Evolutionary conservation across 2,113 vertebrate genomes (phyloP), one percentile per base, ranked within the genome.

Genomic region (Eptatretus burgeri): DNA sequence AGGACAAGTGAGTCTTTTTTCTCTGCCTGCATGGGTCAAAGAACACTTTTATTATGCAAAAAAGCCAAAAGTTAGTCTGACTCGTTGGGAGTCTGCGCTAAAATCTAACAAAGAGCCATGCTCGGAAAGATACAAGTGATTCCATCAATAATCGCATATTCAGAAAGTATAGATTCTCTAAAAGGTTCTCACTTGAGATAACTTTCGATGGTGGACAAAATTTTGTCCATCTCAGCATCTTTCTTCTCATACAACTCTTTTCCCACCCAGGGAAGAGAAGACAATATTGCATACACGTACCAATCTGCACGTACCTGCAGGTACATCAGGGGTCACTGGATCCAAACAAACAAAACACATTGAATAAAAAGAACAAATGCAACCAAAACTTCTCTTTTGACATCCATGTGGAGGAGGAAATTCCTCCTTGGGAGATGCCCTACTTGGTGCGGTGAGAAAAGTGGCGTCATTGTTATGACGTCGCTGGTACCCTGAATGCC

Each of bases 231-330:
- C 67, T 98, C 91, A 14, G 88, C 86, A 27, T 98, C 89, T 72
- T 98, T 98, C 73, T 98, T 98, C 72, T 96, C 91, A 16, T 96
- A 91, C 1, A 98, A 74, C 66, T 94, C 86, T 71, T 96, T 96
- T 7, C 91, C 89, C 64, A 98, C 89, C 89, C 91, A 98, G 63
- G 89, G 89, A 68, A 98, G 75, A 65, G 82, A 91, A 1, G 86
- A 85, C 62, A 98, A 75, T 70, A 98, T 84, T 0, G 84, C 80
- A 52, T 81, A 89, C 66, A 96, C 79, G 49, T 93, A 98, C 91
- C 91, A 98, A 74, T 98, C 91, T 19, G 80, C 81, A 16, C 89
- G 82, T 51, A 98, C 91, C 91, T 98, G 66, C 0, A 52, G 52
- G 13, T 62, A 14, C 52, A 17, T 51, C 64, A 66, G 7, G 62